A percentile compares a stretch with the other conserved stretches of the same genome.
These are phyloP conservation scores for Malacosoma neustria DNA, from an alignment of 2,888 invertebrate species.

Conservation along the genomic window DNA sequence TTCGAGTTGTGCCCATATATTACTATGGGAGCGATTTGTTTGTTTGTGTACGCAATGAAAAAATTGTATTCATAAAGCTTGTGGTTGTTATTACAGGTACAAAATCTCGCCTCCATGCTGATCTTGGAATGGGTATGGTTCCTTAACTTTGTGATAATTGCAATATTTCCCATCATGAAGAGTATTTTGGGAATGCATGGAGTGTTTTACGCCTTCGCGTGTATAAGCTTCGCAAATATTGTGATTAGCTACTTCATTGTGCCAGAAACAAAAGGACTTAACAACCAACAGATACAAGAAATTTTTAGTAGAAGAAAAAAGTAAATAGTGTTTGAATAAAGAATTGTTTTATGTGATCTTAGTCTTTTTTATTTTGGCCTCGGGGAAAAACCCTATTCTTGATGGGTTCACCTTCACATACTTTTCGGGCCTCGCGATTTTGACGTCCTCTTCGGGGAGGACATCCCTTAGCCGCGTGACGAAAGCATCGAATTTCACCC, in stretches of 20 bases:
- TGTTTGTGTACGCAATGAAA: too few species aligned
- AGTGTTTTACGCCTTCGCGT: conserved; percentile 50
- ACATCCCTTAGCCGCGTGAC: too few species aligned
- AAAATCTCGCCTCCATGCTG: conserved; percentile 48
- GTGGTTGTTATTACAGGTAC: too few species aligned
- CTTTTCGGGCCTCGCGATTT: too few species aligned
- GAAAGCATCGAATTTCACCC: too few species aligned
- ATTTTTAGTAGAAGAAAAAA: conserved; percentile 17
- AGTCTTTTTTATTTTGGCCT: not conserved
- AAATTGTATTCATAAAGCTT: too few species aligned
- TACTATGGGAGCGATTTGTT: too few species aligned
- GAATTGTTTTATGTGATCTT: not conserved
- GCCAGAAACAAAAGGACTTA: conserved; percentile 65
- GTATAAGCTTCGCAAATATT: conserved; percentile 30
- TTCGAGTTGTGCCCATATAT: too few species aligned
- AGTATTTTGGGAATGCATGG: conserved; percentile 41
- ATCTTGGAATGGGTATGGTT: conserved; percentile 57
- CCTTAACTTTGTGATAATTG: conserved; percentile 53
- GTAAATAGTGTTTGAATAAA: too few species aligned
- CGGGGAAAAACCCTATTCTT: too few species aligned
- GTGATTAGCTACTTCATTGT: conserved; percentile 37
- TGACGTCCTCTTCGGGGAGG: too few species aligned
- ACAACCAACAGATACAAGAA: conserved; percentile 49
- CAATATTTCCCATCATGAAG: conserved; percentile 44
- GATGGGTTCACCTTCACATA: too few species aligned